Percentiles rank a stretch among this genome's conserved stretches.
Evolutionary conservation across 1,140 invertebrate species (phyloP).

Genomic region (Diorhabda sublineata): DNA sequence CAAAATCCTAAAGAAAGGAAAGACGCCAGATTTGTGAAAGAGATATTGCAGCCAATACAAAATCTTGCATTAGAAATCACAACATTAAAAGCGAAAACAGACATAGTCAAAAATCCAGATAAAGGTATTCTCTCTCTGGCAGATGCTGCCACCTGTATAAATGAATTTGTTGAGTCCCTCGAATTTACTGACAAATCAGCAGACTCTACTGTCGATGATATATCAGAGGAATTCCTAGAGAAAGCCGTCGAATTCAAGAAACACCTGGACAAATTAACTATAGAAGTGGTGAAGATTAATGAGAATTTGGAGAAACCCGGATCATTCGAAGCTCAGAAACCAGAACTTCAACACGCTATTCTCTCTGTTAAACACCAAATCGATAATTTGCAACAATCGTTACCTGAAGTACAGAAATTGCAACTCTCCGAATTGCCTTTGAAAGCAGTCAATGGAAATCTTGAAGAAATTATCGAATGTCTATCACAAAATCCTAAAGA

Average conservation of each 20-base stretch:
- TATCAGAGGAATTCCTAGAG: background rate
- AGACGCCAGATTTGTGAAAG: background rate
- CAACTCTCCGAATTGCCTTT: background rate
- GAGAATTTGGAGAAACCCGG: conserved; percentile 19
- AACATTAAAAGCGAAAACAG: background rate
- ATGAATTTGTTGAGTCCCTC: background rate
- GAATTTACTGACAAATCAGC: background rate
- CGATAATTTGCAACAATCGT: background rate
- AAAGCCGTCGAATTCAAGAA: background rate
- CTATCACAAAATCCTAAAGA: background rate
- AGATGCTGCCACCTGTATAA: background rate
- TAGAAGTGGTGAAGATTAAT: conserved; percentile 21
- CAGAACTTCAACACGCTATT: conserved; percentile 17
- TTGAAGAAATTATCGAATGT: background rate
- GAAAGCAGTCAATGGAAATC: background rate
- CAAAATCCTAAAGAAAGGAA: background rate
- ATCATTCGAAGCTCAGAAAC: conserved; percentile 14
- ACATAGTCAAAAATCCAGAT: background rate
- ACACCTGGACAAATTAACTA: conserved; percentile 8
- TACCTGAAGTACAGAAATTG: background rate
- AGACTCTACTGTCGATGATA: background rate
- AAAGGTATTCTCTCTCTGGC: background rate
- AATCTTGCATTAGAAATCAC: background rate
- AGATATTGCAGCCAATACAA: background rate
- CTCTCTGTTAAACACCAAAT: background rate